Base-by-base conservation (phyloP, 2,113 vertebrate genomes). In the Aptenodytes forsteri region DNA sequence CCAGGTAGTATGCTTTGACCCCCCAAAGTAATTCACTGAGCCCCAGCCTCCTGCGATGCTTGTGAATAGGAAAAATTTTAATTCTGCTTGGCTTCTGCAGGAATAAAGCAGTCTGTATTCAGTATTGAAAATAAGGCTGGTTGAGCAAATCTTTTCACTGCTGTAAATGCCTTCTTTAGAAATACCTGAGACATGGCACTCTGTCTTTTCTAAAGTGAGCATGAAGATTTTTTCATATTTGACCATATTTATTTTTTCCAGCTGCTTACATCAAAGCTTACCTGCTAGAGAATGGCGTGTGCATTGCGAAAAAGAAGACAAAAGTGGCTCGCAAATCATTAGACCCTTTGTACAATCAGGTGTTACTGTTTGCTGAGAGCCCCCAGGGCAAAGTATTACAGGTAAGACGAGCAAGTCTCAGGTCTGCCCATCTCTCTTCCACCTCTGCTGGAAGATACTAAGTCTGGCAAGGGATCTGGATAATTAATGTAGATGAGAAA, bases 231-330 rank as follows among this genome's bases (percentile, higher is more conserved):
- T 54, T 67, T 69, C 23, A 3, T n/a, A 16, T 73, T 87, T 95
- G 72, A 85, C 87, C 13, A 1, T 72, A 8, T 90, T 77, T 75
- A 54, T 97, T 75, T 90, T 76, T 98, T 97, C 47, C 97, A 99
- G 99, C 99, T 93, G 99, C 99, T 96, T 99, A 99, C 97, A 99
- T 99, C 96, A 99, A 99, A 97, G 99, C 99, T 87, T 99, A 99
- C 96, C 98, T 99, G 89, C 98, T 99, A 81, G 99, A 99, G 97
- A 99, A 99, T 9, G 99, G 99, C 0, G 73, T 98, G 84, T 99
- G 99, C 93, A 98, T 99, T 92, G 99, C 99, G 46, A 99, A 99
- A 97, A 99, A 99, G 98, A 99, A 99, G 98, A 99, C 99, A 91
- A 99, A 99, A 98, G 98, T 99, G 5, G 99, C 99, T 89, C 98